Base-by-base conservation (phyloP, 2,888 invertebrate genomes). In the Synergus umbraculus region DNA sequence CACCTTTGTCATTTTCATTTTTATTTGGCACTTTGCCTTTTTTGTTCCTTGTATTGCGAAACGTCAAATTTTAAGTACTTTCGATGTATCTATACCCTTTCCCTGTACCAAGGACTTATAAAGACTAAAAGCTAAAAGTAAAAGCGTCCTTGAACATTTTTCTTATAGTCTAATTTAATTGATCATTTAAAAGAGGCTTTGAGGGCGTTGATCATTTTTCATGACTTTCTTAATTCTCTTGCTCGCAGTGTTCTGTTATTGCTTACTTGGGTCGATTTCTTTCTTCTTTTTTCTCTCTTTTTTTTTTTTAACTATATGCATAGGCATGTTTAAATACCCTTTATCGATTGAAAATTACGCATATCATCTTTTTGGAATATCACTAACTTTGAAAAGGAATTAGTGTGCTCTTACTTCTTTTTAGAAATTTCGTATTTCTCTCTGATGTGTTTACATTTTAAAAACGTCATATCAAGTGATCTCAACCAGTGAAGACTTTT, bases 1-100 rank as follows among this genome's bases (percentile, higher is more conserved):
- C 79, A 76, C 73, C 66, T 77, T 76, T 67, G 80, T 54, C 78
- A 76, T 78, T 64, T 73, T 77, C 60, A 73, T 63, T 63, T 79
- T 44, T 58, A 54, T 79, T 49, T 81, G 76, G 81, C 80, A 79
- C 54, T 80, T 64, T 77, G 82, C 79, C 78, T 58, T 41, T n/a
- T n/a, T 41, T 15, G 54, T 76, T 65, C 12, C 65, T 49, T 43
- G 8, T 44, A 37, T 82, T 77, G 82, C 77, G 77, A 82, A 83
- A 83, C 54, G 29, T 22, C 58, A 22, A 22, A 12, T 44, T 78
- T 37, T 1, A 15, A 76, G 5, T 81, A 76, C 73, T 76, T 78
- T 65, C 58, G 49, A 41, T 41, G 78, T 79, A 79, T 79, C 60
- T 69, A 79, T 79, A 37, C 63, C 79, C 80, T 67, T 78, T 76